Conservation (phyloP, 2,888 invertebrate species). For the Anthophora plumipes region DNA sequence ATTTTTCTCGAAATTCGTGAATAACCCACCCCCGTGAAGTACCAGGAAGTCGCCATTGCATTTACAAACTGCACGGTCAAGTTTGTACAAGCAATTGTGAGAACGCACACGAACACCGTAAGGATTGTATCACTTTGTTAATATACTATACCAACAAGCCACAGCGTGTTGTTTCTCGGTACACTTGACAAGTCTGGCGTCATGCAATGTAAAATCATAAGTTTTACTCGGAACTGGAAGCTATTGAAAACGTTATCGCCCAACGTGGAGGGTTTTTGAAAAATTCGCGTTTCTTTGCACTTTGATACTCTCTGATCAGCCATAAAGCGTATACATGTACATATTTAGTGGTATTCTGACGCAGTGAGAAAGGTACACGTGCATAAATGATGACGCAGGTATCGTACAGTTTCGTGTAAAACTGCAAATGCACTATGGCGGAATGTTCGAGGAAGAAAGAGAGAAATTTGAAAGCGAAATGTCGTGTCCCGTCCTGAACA, state of each 20-base stretch:
- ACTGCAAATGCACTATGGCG: no score
- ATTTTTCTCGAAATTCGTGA: background rate
- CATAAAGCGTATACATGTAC: no score
- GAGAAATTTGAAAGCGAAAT: no score
- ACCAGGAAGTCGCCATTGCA: background rate
- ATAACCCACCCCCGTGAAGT: background rate
- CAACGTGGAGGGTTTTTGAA: background rate
- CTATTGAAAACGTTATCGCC: background rate
- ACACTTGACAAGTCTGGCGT: background rate
- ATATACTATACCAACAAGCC: conserved; percentile 18
- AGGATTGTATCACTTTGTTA: background rate
- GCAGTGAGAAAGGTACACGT: background rate
- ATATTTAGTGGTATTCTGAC: background rate
- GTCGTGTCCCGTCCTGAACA: no score
- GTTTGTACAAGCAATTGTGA: background rate
- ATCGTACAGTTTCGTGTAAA: no score
- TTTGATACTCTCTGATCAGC: background rate
- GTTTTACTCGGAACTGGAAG: conserved; percentile 25
- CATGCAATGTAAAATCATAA: background rate
- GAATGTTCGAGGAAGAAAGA: no score
- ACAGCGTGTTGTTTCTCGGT: conserved; percentile 1
- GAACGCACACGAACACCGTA: background rate
- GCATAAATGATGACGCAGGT: no score
- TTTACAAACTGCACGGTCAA: background rate
- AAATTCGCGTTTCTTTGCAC: background rate